Base-by-base conservation (phyloP, 2,113 vertebrate species). In the Oriolus oriolus region DNA sequence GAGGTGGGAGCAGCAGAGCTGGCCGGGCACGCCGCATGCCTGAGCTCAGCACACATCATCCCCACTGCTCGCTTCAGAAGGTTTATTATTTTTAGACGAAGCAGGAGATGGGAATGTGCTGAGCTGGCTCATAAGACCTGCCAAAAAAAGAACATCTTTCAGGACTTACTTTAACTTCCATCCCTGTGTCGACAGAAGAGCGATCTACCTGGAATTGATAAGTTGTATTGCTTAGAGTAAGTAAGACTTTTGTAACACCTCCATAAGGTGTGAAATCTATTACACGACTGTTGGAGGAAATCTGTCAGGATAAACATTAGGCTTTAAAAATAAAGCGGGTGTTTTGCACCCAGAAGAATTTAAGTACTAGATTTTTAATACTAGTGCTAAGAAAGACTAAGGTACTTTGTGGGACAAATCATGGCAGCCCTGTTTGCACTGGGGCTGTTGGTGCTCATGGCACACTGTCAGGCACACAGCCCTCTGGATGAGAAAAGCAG, bases 11-110 rank as follows among this genome's bases (percentile, higher is more conserved):
- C 82, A 50, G 78, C 80, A 53, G 95, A 60, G 71, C 83, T 95
- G 79, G 24, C 70, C 0, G 0, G 82, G 83, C 66, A 64, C 0
- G 0, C 79, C 0, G 1, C 74, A 14, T 66, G 94, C 85, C 79
- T 90, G 86, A 6, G 13, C 76, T 61, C 66, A 20, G 64, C 90
- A 52, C 35, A 13, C 60, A 75, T 93, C 86, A 84, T 59, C 84
- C 84, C 21, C 3, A 22, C 76, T 1, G 26, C 92, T 92, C 1
- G 1, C 85, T 64, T 81, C 2, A 2, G 74, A 94, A 59, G 49
- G 59, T 54, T 97, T 96, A 84, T 97, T 97, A 94, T 97, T 97
- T 97, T 94, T 96, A 96, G 95, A 84, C 1, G 31, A 87, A 96
- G 95, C 92, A 77, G 39, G 96, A 93, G 76, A 83, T 91, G 83